Evolutionary conservation across 2,113 vertebrate genomes (phyloP).

Genomic region (Paraplagusia blochii): DNA sequence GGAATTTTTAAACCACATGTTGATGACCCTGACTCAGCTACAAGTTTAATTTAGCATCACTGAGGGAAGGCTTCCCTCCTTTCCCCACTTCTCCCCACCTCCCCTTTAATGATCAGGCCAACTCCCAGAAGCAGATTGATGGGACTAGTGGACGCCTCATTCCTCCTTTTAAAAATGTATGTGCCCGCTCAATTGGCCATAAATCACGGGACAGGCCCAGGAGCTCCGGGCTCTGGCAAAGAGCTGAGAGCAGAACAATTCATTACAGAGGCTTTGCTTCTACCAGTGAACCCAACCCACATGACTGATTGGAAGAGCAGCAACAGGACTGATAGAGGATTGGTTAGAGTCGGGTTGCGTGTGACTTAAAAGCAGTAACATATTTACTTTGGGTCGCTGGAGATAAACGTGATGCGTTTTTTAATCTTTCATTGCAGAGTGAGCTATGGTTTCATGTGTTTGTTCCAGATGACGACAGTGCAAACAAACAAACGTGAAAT

Average conservation of each 20-base stretch:
- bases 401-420: background rate
- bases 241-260: conserved; percentile 46
- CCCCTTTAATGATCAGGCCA: conserved; percentile 35
- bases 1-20: conserved; percentile 2
- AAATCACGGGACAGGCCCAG: conserved; percentile 58
- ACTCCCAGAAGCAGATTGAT: conserved; percentile 54
- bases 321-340: conserved; percentile 23
- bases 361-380: no score
- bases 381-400: no score
- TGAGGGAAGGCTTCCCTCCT: conserved; percentile 16
- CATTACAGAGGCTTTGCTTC: conserved; percentile 52
- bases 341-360: background rate
- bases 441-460: background rate
- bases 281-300: conserved; percentile 47
- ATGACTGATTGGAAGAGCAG: conserved; percentile 54
- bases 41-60: conserved; percentile 17
- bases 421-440: background rate
- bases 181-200: conserved; percentile 60
- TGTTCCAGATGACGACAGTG: conserved; percentile 5
- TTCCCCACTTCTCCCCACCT: conserved; percentile 1
- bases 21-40: conserved; percentile 24
- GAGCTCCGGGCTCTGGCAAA: conserved; percentile 35
- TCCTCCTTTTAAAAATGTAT: conserved; percentile 61
- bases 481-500: conserved; percentile 15
- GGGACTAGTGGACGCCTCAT: conserved; percentile 40